Percentiles rank a stretch among this genome's conserved stretches.
Conservation (phyloP, 2,797 vertebrate species). For the Anableps anableps region DNA sequence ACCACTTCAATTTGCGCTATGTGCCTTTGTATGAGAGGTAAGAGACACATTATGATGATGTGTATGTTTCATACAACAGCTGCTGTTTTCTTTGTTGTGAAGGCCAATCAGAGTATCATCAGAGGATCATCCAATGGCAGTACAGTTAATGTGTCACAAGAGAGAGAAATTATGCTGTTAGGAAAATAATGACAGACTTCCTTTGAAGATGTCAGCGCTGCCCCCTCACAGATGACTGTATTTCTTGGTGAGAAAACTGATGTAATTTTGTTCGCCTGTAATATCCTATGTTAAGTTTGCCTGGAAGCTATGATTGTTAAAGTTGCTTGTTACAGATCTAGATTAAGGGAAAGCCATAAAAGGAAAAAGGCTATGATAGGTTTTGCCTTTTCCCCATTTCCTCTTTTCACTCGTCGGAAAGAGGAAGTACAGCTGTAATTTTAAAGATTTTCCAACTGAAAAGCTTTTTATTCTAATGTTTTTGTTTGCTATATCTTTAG, state of each 20-base stretch:
- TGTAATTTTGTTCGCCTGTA: not conserved
- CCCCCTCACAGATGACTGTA: not conserved
- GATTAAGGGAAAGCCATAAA: not conserved
- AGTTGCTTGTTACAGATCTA: not conserved
- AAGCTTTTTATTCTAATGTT: not conserved
- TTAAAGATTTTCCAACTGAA: not conserved
- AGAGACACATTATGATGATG: not conserved
- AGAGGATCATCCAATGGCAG: not conserved
- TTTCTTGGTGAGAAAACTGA: not conserved
- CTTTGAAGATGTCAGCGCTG: not conserved
- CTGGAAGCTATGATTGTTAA: not conserved
- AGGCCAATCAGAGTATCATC: not conserved
- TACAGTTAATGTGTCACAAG: not conserved
- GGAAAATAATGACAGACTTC: not conserved
- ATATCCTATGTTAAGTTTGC: not conserved
- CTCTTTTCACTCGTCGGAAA: not conserved
- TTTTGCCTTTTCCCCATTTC: conserved; percentile 1
- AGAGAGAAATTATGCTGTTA: not conserved
- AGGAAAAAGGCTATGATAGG: not conserved
- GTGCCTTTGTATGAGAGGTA: not conserved
- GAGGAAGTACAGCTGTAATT: not conserved
- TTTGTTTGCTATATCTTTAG: not conserved
- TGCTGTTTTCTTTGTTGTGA: not conserved
- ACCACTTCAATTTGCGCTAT: not conserved
- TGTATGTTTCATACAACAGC: not conserved